Evolutionary conservation across 2,797 vertebrate species (phyloP).

Genomic region (Enteromius paludinosus): DNA sequence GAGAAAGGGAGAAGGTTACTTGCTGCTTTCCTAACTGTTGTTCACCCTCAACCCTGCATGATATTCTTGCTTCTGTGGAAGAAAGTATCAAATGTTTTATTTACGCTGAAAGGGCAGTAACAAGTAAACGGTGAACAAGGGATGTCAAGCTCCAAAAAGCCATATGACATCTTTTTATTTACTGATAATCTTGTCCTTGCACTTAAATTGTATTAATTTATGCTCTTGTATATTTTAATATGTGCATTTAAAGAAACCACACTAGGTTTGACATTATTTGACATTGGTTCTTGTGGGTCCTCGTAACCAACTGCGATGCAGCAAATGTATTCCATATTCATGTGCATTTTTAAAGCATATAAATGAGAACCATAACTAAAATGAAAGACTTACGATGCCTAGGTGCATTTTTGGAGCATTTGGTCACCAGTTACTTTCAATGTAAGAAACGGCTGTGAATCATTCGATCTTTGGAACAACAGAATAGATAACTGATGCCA

Average conservation of each 20-base stretch:
- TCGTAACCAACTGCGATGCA: background rate
- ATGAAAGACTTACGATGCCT: background rate
- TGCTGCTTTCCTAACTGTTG: background rate
- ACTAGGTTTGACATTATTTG: background rate
- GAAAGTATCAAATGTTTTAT: background rate
- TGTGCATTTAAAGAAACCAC: background rate
- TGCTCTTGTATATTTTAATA: background rate
- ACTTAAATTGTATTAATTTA: background rate
- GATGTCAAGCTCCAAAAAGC: background rate
- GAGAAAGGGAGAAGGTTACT: constrained; percentile 35
- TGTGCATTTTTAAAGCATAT: background rate
- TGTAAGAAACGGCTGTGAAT: background rate
- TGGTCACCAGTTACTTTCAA: background rate
- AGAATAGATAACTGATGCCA: background rate
- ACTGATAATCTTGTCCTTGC: background rate
- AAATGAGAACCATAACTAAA: background rate
- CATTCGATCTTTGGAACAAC: background rate
- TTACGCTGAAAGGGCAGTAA: background rate
- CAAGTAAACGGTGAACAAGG: background rate
- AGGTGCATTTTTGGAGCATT: background rate
- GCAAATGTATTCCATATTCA: background rate
- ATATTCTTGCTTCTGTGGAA: background rate
- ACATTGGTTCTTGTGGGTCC: background rate
- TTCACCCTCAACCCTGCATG: background rate
- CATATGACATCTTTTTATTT: background rate